Evolutionary conservation across 2,797 vertebrate species (phyloP).

Genomic region (Pagetopsis macropterus): DNA sequence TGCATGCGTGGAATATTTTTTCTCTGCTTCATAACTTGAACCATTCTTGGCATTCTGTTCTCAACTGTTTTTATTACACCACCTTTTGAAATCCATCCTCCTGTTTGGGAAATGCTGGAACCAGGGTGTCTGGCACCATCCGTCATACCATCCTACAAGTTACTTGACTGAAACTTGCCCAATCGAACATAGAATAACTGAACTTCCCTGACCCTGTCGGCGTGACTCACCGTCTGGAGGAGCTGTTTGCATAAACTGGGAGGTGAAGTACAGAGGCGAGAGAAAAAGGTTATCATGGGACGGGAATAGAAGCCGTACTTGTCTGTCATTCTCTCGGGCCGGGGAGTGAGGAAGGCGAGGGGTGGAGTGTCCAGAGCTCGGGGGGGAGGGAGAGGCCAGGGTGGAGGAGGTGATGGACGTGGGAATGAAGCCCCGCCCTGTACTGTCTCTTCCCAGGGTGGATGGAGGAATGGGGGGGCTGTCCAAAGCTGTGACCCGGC

Average conservation of each 20-base stretch:
- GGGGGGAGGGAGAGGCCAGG: constrained; percentile 90
- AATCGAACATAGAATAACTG: constrained; percentile 27
- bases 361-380: constrained; percentile 91
- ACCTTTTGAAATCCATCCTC: constrained; percentile 22
- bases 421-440: constrained; percentile 86
- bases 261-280: constrained; percentile 17
- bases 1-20: neutral
- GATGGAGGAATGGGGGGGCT: constrained; percentile 79
- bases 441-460: constrained; percentile 82
- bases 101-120: neutral
- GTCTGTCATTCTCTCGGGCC: constrained; percentile 86
- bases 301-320: constrained; percentile 64
- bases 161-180: constrained; percentile 14
- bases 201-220: constrained; percentile 20
- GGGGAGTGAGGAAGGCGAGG: constrained; percentile 89
- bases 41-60: neutral
- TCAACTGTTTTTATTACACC: constrained; percentile 18
- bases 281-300: constrained; percentile 16
- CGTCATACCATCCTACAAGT: neutral
- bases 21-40: neutral
- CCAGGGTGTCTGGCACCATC: constrained; percentile 20
- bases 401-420: constrained; percentile 90
- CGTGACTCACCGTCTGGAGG: constrained; percentile 54
- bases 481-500: constrained; percentile 87
- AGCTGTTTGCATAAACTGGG: constrained; percentile 52